Percentiles rank a stretch among this genome's conserved stretches.
phyloP scores from a whole-genome alignment of 2,888 invertebrate genomes.

The Omphaloscelis lunosa region DNA sequence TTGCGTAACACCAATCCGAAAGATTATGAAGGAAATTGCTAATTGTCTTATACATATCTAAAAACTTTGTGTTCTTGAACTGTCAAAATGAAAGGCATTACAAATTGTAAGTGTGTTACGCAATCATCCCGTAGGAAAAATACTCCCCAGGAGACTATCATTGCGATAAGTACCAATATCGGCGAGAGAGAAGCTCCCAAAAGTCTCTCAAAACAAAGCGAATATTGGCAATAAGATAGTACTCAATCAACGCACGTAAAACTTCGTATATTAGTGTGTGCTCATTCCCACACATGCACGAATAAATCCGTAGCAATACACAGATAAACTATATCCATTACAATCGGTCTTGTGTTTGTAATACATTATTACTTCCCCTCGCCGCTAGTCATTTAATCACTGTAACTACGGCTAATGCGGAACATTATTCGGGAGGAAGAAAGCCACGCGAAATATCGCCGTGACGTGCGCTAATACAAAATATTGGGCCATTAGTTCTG shows the following conservation, averaged over 20 bases:
- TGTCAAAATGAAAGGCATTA: neutral
- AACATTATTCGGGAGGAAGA: constrained; percentile 87
- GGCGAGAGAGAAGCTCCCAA: neutral
- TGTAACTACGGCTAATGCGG: constrained; percentile 88
- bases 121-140: neutral
- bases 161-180: constrained; percentile 7
- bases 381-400: constrained; percentile 87
- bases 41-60: neutral
- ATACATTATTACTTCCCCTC: constrained; percentile 82
- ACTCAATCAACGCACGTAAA: constrained; percentile 45
- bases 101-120: neutral
- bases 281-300: constrained; percentile 22
- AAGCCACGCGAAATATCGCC: constrained; percentile 83
- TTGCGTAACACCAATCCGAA: neutral
- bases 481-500: constrained; percentile 77
- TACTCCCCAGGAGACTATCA: neutral
- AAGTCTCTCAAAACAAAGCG: constrained; percentile 35
- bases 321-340: constrained; percentile 61
- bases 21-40: neutral
- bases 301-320: constrained; percentile 33
- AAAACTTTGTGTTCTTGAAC: neutral
- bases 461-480: constrained; percentile 83
- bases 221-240: constrained; percentile 49
- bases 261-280: constrained; percentile 37
- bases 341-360: constrained; percentile 73